Evolutionary conservation across 2,797 vertebrate species (phyloP), one percentile per base, ranked within the genome.

Genomic region (Enteromius fasciolatus): DNA sequence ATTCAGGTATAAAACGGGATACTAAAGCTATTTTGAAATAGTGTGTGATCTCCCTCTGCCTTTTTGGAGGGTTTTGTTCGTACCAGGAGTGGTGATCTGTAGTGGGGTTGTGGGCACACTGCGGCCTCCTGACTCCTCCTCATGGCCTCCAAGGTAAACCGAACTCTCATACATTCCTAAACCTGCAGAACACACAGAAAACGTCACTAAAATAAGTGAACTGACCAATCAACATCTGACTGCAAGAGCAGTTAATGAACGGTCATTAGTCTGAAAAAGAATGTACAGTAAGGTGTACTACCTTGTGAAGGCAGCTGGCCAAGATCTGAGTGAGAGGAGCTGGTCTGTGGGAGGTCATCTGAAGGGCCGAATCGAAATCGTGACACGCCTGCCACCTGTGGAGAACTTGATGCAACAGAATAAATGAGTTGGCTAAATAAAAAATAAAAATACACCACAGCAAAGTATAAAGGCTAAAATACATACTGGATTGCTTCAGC

Each of bases 401-500:
- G 95, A 67, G 97, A 98, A 87, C 98, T 99, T 73, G 46, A 86
- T 3, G 2, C 8, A 77, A 81, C 50, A 61, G 41, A 57, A 39
- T 31, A 39, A 80, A 8, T 15, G 28, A 50, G 57, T 8, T 25
- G n/a, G 23, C 28, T 23, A 33, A 74, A 11, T 50, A 33, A 1
- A 28, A 31, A 28, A 10, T 46, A 14, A 17, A 36, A 12, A 15
- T 54, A 59, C 17, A 23, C 5, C 11, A 70, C 2, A 48, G 14
- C 5, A 11, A 41, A 14, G 61, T 9, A 6, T 18, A 23, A 12
- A 50, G 44, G 61, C 1, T 67, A 8, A 17, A 11, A 17, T 10
- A 94, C 98, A 95, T 92, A 99, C 98, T 98, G 97, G 90, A 98
- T 94, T 44, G 96, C 96, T 93, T 99, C 97, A 89, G 96, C 96